Percentiles rank a stretch among this genome's conserved stretches.
These are phyloP conservation scores for Nymphalis io DNA, from an alignment of 1,140 invertebrate species.

Conservation along the genomic window DNA sequence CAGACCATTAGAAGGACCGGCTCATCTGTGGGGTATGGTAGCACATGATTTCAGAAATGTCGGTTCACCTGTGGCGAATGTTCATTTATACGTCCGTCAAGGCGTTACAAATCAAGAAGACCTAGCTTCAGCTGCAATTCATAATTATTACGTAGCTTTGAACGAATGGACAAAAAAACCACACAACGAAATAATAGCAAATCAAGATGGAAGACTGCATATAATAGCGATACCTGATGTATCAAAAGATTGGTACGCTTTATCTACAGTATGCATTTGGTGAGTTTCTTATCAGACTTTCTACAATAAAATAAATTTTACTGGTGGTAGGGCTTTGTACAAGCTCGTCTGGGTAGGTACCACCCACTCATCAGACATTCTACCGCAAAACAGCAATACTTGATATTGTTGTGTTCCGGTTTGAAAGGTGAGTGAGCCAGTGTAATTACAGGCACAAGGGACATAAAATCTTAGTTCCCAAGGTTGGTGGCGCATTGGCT, in stretches of 20 bases:
- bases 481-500: no score
- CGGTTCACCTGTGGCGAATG: constrained; percentile 49
- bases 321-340: no score
- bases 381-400: no score
- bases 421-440: no score
- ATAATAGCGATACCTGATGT: constrained; percentile 66
- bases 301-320: constrained; percentile 2
- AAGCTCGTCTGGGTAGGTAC: no score
- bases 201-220: constrained; percentile 56
- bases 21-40: constrained; percentile 66
- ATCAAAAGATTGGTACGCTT: constrained; percentile 54
- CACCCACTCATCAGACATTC: no score
- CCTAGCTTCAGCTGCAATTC: constrained; percentile 56
- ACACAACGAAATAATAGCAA: constrained; percentile 49
- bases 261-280: constrained; percentile 68
- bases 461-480: no score
- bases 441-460: no score
- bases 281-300: constrained; percentile 44
- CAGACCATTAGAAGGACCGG: constrained; percentile 44
- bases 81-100: constrained; percentile 48
- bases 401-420: no score
- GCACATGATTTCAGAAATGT: constrained; percentile 61
- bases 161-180: constrained; percentile 57
- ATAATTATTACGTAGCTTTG: constrained; percentile 49
- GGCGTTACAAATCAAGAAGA: constrained; percentile 48